These are phyloP conservation scores for Phlogophora meticulosa DNA, from an alignment of 2,888 invertebrate genomes.

Conservation along the genomic window DNA sequence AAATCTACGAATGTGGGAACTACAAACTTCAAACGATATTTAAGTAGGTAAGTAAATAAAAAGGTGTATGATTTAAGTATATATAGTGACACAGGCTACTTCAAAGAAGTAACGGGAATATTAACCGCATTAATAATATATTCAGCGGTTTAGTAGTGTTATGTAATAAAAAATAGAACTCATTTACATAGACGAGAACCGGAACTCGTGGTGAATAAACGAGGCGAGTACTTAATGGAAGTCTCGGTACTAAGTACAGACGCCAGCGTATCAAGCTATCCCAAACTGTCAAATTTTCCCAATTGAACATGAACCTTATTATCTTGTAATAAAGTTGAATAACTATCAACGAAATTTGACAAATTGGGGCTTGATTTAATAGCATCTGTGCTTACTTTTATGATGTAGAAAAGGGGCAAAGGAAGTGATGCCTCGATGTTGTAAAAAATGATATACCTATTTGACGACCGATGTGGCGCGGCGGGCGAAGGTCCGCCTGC, in stretches of 20 bases:
- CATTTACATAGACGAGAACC: slow-evolving; percentile 23
- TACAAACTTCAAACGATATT: slow-evolving; percentile 4
- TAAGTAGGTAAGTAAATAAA: slow-evolving; percentile 9
- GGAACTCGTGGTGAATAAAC: slow-evolving; percentile 25
- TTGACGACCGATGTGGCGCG: too few relatives aligned
- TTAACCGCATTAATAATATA: slow-evolving; percentile 57
- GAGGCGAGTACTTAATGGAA: background rate
- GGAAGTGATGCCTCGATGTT: background rate
- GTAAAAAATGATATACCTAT: too few relatives aligned
- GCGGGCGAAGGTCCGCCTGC: too few relatives aligned
- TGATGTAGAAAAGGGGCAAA: background rate
- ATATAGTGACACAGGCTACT: slow-evolving; percentile 43
- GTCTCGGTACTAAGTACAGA: too few relatives aligned
- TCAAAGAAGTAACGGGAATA: slow-evolving; percentile 56
- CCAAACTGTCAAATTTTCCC: too few relatives aligned
- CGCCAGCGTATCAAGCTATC: too few relatives aligned
- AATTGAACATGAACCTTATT: too few relatives aligned
- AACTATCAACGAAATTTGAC: too few relatives aligned
- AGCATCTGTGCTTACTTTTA: background rate
- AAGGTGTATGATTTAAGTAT: slow-evolving; percentile 10
- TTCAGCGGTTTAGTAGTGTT: slow-evolving; percentile 38
- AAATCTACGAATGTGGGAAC: background rate
- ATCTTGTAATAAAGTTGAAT: too few relatives aligned
- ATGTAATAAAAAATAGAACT: slow-evolving; percentile 41
- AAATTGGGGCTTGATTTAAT: too few relatives aligned